phyloP scores from a whole-genome alignment of 2,797 vertebrate genomes.

The Pseudochirops corinnae region DNA sequence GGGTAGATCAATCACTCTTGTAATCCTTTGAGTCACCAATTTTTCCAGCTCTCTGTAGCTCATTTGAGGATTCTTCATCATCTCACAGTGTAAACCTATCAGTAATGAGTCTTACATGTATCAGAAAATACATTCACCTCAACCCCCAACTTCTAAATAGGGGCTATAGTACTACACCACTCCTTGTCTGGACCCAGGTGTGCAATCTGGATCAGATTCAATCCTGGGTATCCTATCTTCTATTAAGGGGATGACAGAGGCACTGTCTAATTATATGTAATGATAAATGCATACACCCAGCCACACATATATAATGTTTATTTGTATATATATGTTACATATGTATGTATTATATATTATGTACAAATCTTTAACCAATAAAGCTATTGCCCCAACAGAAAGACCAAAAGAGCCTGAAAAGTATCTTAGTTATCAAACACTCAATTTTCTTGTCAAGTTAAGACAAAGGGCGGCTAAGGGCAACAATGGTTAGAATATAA shows the following conservation, averaged over 20 bases:
- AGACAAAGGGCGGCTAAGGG: neutral
- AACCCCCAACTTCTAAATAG: neutral
- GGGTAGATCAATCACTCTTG: neutral
- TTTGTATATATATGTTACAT: no score
- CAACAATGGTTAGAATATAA: neutral
- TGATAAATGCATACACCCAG: no score
- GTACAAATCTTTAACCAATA: no score
- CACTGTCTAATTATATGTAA: no score
- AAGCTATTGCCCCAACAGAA: no score
- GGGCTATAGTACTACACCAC: neutral
- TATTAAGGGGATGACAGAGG: neutral
- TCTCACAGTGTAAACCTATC: neutral
- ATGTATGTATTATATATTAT: no score
- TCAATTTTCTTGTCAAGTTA: neutral
- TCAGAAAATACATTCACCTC: neutral
- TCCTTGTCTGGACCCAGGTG: neutral
- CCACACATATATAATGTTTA: no score
- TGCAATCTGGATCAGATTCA: neutral
- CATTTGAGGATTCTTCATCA: neutral
- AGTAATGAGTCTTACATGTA: neutral
- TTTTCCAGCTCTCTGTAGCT: neutral
- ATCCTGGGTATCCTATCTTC: neutral
- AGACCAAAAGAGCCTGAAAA: neutral
- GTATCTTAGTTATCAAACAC: neutral
- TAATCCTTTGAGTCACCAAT: neutral